Evolutionary conservation across 2,888 invertebrate species (phyloP), one percentile per base, ranked within the genome.

Genomic region (Meteorus colon): DNA sequence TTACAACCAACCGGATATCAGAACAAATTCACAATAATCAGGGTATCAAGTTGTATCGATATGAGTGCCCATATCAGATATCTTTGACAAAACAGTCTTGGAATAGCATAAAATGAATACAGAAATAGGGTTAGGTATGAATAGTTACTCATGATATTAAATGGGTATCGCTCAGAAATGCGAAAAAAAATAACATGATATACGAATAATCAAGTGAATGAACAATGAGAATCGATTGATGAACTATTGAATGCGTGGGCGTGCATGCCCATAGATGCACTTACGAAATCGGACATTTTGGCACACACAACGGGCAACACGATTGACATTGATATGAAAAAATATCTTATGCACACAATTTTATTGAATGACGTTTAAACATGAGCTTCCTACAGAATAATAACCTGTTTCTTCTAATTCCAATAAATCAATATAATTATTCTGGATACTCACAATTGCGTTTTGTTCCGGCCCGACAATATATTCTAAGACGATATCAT

Each of bases 401-500:
- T 41, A 8, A 55, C 34, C 19, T 62, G 29, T 16, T 14, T 29
- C 62, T 27, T 2, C 29, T 55, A 6, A 5, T 62, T 12, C 1
- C 10, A 63, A 0, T 68, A 24, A n/a, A 55, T 19, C 4, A 24
- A 55, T 45, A 16, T 45, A 67, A 45, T 4, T 24, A 34, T 48
- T 31, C 2, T 10, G 12, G 60, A 5, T 85, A 87, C 88, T 87
- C 82, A 87, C 87, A 84, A 80, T 82, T 86, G 82, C 81, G 76
- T 80, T 82, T 81, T 81, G 79, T 80, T 83, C 82, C 81, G 81
- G 81, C 79, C 79, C 79, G 79, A 77, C 76, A 77, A 80, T 81
- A 85, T 83, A 86, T 81, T 79, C 83, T 80, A 84, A 55, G 19
- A 81, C 83, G 85, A 85, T 86, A 78, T 85, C 84, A 86, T 86